Base-by-base conservation (phyloP, 2,797 vertebrate genomes). In the Leucoraja ocellata region DNA sequence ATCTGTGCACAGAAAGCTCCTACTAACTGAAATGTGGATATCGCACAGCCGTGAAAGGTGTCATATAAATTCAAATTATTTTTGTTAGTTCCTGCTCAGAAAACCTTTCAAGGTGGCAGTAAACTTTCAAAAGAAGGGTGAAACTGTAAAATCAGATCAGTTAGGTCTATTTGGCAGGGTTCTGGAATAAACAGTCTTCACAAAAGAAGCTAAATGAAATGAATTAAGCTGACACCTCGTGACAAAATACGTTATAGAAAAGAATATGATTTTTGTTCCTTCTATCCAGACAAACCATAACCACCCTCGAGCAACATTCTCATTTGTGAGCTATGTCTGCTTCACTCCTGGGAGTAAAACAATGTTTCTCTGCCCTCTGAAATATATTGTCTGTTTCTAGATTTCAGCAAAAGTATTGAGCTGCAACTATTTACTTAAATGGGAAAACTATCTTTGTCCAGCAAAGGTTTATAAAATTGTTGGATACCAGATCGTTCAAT, bases 201-300 rank as follows among this genome's bases (percentile, higher is more conserved):
- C 23, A 25, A 91, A 91, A 91, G 7, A 54, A 91, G 32, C n/a
- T 63, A 88, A 88, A 88, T 63, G 32, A 32, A 88, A 36, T 88
- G 84, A 88, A 74, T 91, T 39, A 91, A 74, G 9, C 90, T 91
- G 90, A 46, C 21, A 91, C 21, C 23, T 73, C 23, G 54, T 91
- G 90, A 54, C 68, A 91, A 91, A 54, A 25, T 54, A 28, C 7
- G 1, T 74, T 46, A 74, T 28, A 1, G 21, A 28, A 74, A 91
- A 71, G 9, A 73, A 92, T 74, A 54, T 91, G 68, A 74, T 74
- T 46, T 63, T 74, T 92, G 65, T 54, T 74, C 25, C 90, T 39
- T 46, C 39, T 92, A 2, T 74, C 76, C 25, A 74, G 39, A 46
- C 90, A 76, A 54, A n/a, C 39, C 39, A 54, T 92, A 74, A 74